Evolutionary conservation across 2,888 invertebrate genomes (phyloP).

Genomic region (Schrankia costaestrigalis): DNA sequence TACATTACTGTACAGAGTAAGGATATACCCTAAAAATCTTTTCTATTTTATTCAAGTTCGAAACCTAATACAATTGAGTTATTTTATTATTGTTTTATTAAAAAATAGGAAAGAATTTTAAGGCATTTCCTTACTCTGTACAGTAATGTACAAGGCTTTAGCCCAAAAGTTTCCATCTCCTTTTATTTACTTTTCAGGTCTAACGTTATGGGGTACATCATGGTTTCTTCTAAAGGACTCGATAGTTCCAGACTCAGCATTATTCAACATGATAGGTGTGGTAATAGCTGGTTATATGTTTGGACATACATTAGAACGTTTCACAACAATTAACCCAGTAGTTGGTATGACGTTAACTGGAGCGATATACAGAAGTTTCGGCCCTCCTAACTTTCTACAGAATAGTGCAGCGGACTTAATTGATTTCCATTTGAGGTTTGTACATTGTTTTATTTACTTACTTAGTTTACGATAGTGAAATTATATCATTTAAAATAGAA

Average conservation of each 20-base stretch:
- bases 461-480: no score
- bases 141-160: no score
- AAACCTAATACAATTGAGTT: no score
- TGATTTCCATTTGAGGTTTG: slow-evolving; percentile 72
- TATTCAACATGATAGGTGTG: slow-evolving; percentile 60
- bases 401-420: slow-evolving; percentile 54
- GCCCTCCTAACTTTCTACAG: slow-evolving; percentile 54
- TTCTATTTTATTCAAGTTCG: no score
- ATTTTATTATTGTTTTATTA: no score
- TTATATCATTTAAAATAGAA: no score
- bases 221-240: slow-evolving; percentile 61
- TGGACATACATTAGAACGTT: slow-evolving; percentile 67
- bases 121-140: no score
- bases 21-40: no score
- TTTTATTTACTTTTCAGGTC: slow-evolving; percentile 43
- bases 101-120: no score
- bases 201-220: slow-evolving; percentile 60
- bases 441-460: slow-evolving; percentile 6
- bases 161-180: background rate
- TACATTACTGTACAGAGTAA: no score
- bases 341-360: slow-evolving; percentile 72
- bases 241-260: slow-evolving; percentile 52
- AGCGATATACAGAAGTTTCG: slow-evolving; percentile 60
- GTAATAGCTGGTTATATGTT: slow-evolving; percentile 58
- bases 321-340: slow-evolving; percentile 61